Evolutionary conservation across 2,797 vertebrate species (phyloP), one percentile per base, ranked within the genome.

Genomic region (Poeciliopsis infans): DNA sequence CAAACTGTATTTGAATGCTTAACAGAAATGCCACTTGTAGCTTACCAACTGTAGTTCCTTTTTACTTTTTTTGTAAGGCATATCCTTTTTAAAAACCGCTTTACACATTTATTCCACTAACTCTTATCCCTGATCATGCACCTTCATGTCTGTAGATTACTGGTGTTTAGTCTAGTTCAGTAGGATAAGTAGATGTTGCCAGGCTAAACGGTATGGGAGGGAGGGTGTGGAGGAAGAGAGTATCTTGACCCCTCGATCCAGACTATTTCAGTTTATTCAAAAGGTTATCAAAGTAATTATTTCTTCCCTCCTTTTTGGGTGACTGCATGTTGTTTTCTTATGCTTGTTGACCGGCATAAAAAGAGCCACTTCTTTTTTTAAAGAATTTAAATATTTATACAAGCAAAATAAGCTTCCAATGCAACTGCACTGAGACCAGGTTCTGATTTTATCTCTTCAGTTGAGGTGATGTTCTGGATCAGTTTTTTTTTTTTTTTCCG

Each of bases 391-490:
- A 75, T 47, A 53, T 57, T 10, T 8, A 25, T 51, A 69, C 70
- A 73, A 81, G 72, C 33, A 49, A 64, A 75, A 72, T n/a, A 80
- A 69, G 81, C 74, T 80, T 80, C 46, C 20, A 36, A 49, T 75
- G 31, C 47, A 23, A 2, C 33, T 15, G 51, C 75, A 76, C 45
- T 72, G 66, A 78, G 76, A 66, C 75, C 53, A n/a, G 46, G 68
- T 49, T 12, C 68, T 20, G 75, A 83, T 79, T 76, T 66, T 28
- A 78, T 74, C 75, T n/a, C 59, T 72, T 77, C 74, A 74, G 79
- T 66, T 82, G 80, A 78, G 81, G 75, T 76, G 86, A 82, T 78
- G 8, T 51, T 51, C 74, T 83, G 55, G 49, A 72, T 84, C 74
- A 57, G 49, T 3, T 45, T 3, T 45, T 13, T 46, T 46, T 51